Conservation (phyloP, 37 sponge, comb jelly and placozoan genomes). For the Haliclona indistincta region DNA sequence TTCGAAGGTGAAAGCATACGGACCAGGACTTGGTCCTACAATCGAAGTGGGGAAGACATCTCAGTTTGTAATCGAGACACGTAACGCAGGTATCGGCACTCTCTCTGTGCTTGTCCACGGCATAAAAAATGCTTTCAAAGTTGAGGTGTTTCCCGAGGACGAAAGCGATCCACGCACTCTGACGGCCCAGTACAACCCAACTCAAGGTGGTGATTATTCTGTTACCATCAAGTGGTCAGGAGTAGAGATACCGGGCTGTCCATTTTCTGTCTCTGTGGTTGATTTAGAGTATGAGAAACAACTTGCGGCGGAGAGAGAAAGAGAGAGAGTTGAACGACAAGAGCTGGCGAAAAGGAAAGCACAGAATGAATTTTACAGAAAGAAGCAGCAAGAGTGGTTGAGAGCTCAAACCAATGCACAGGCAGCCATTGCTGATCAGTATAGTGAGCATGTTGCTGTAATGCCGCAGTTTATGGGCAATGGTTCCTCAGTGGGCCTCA, state of each 20-base stretch:
- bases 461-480: too few species aligned
- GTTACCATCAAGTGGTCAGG: conserved; percentile 75
- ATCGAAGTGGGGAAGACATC: conserved; percentile 41
- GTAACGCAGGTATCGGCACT: conserved; percentile 76
- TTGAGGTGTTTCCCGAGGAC: conserved; percentile 42
- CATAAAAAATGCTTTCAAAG: conserved; percentile 67
- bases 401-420: too few species aligned
- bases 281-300: not conserved
- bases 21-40: conserved; percentile 66
- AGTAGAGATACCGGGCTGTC: conserved; percentile 74
- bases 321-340: too few species aligned
- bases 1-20: conserved; percentile 72
- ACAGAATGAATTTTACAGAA: too few species aligned
- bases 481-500: too few species aligned
- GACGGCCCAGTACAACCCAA: conserved; percentile 60
- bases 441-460: too few species aligned
- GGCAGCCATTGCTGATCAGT: too few species aligned
- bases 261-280: conserved; percentile 59
- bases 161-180: conserved; percentile 59
- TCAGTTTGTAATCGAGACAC: conserved; percentile 70
- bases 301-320: conserved; percentile 9
- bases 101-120: conserved; percentile 78
- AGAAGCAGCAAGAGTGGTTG: too few species aligned
- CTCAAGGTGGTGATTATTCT: conserved; percentile 67
- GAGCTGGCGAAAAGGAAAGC: too few species aligned